These are phyloP conservation scores for Phenacoccus solenopsis DNA, from an alignment of 1,140 invertebrate genomes.

Conservation along the genomic window DNA sequence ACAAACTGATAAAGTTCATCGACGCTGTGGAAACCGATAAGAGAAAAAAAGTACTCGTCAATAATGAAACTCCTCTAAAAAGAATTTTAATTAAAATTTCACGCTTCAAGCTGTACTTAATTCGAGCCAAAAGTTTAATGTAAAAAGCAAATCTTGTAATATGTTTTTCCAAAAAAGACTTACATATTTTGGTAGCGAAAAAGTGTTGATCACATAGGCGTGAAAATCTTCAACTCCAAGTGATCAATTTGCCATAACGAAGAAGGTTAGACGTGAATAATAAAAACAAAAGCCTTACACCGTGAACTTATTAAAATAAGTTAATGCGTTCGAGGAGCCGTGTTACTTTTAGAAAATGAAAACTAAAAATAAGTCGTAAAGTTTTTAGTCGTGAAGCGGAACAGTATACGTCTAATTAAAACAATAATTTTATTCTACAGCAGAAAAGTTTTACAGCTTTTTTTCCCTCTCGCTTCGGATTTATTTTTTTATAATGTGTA, in stretches of 20 bases:
- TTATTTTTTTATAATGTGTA: background rate
- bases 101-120: background rate
- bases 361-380: slow-evolving; percentile 3
- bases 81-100: slow-evolving; percentile 4
- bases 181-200: background rate
- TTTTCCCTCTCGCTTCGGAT: background rate
- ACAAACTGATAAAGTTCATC: too few relatives aligned
- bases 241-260: background rate
- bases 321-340: background rate
- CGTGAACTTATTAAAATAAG: background rate
- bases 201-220: background rate
- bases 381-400: background rate
- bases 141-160: too few relatives aligned
- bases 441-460: background rate
- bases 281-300: background rate
- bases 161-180: background rate
- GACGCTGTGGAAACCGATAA: background rate
- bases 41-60: background rate
- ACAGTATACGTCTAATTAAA: background rate
- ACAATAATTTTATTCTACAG: background rate
- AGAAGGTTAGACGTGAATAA: too few relatives aligned
- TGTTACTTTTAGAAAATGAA: slow-evolving; percentile 3
- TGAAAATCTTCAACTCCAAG: background rate
- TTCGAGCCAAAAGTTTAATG: background rate
- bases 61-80: background rate